A percentile compares a stretch with the other conserved stretches of the same genome.
Conservation (phyloP, 2,113 vertebrate genomes). For the Mandrillus leucophaeus region DNA sequence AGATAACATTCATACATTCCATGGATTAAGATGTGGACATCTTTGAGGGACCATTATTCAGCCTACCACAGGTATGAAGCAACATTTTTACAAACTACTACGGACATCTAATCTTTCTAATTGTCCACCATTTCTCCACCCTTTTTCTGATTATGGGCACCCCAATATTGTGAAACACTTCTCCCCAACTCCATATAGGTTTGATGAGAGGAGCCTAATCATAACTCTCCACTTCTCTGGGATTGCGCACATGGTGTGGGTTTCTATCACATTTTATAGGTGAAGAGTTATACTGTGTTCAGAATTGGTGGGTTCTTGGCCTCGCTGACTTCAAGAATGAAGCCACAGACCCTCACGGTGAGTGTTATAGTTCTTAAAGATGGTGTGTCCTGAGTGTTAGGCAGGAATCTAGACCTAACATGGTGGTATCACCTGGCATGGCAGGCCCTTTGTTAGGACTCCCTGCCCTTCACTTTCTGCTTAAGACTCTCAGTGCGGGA, state of each 20-base stretch:
- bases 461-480: no score
- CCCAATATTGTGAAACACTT: not conserved
- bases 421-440: rapidly evolving
- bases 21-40: not conserved
- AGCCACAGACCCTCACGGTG: no score
- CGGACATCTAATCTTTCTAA: not conserved
- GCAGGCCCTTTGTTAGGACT: no score
- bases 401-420: no score
- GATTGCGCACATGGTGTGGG: not conserved
- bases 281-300: not conserved
- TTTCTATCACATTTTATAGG: not conserved
- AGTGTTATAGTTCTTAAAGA: no score
- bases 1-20: not conserved
- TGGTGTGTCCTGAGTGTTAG: no score
- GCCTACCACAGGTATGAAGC: not conserved
- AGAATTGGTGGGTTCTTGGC: no score
- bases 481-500: rapidly evolving
- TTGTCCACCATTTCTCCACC: not conserved
- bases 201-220: not conserved
- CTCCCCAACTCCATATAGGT: not conserved
- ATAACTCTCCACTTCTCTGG: not conserved
- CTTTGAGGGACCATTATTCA: not conserved
- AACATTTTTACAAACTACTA: not conserved
- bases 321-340: no score
- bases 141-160: not conserved